Base-by-base conservation (phyloP, 2,888 invertebrate species). In the Amiota communis region DNA sequence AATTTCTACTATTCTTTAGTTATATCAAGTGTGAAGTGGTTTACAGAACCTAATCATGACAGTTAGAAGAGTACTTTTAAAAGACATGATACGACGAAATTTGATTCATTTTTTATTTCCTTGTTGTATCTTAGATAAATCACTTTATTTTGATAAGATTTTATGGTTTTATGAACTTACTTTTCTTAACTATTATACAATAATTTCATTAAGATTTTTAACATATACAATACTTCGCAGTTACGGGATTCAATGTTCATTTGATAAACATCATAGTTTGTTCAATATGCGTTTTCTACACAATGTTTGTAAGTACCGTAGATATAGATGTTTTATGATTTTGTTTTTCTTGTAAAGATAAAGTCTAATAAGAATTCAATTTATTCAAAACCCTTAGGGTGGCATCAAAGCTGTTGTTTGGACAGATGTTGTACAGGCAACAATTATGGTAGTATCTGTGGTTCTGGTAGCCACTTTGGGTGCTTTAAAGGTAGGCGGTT, bases 251-350 rank as follows among this genome's bases (percentile, higher is more conserved):
- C 8, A 90, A 91, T 75, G 89, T 92, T 59, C 92, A 92, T 88
- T 82, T 91, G 1, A 91, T 92, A 36, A 91, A 92, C 71, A 77
- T 90, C 1, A 87, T 92, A 8, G 91, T 92, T 4, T 91, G 91
- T 65, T 77, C 90, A 13, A 91, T 92, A 15, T 92, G 92, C 81
- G 91, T 92, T 13, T 91, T 92, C 81, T 93, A 93, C 83, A 93
- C 92, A 0, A 91, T 92, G 81, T 81, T 92, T 81, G 92, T 92
- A 87, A 90, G 91, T 90, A 48, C 17, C 2, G 56, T 23, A 8
- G n/a, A 8, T 20, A 23, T 15, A 70, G 15, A 49, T 61, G n/a
- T 63, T n/a, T 13, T 12, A 48, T 15, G 51, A 59, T 67, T n/a
- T 57, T 6, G 15, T 6, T 11, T n/a, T 13, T 1, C n/a, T n/a